These are phyloP conservation scores for Geotrypetes seraphini DNA, from an alignment of 2,797 vertebrate species.

Conservation along the genomic window DNA sequence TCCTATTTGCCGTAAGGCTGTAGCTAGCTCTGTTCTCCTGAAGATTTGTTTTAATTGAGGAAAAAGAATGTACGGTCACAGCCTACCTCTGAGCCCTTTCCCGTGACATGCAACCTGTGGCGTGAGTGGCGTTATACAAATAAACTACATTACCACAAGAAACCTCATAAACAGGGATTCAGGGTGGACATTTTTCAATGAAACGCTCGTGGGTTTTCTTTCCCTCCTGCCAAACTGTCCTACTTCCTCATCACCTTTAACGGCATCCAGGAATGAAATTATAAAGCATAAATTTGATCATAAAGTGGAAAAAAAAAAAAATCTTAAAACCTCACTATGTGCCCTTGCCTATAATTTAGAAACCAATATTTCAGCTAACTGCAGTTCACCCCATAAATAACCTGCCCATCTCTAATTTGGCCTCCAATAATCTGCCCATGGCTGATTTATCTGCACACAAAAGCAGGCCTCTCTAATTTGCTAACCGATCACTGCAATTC, in stretches of 20 bases:
- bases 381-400: conserved; percentile 49
- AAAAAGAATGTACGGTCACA: too few relatives aligned
- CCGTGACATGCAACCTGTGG: too few relatives aligned
- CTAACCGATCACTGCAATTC: conserved; percentile 53
- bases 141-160: too few relatives aligned
- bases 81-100: too few relatives aligned
- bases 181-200: too few relatives aligned
- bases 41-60: too few relatives aligned
- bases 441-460: conserved; percentile 57
- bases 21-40: too few relatives aligned
- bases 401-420: conserved; percentile 49
- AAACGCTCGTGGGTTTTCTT: too few relatives aligned
- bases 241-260: background rate
- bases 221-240: too few relatives aligned
- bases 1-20: too few relatives aligned
- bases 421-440: conserved; percentile 47
- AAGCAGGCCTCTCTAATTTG: conserved; percentile 56
- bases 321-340: background rate
- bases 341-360: conserved; percentile 20
- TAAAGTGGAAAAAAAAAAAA: background rate
- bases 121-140: too few relatives aligned
- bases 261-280: conserved; percentile 1
- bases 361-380: conserved; percentile 28
- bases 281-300: conserved; percentile 2
- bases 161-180: too few relatives aligned